Evolutionary conservation across 2,113 vertebrate genomes (phyloP).

Genomic region (Seriola dumerili): DNA sequence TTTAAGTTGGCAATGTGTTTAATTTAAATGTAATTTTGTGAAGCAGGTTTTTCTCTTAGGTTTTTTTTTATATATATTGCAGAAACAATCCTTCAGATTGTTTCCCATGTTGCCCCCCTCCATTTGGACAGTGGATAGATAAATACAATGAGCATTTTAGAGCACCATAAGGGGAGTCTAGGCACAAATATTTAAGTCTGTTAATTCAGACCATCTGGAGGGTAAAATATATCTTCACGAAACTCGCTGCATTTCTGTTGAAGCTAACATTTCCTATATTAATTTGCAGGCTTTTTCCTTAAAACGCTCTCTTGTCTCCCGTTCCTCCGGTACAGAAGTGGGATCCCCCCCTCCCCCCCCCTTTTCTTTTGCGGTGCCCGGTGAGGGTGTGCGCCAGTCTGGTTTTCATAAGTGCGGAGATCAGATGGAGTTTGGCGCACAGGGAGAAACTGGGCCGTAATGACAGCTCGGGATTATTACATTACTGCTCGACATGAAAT

Average conservation of each 20-base stretch:
- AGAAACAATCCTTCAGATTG: conserved; percentile 31
- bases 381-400: conserved; percentile 78
- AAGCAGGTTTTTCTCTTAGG: background rate
- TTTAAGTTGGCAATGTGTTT: background rate
- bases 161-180: conserved; percentile 36
- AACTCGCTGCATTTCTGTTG: conserved; percentile 68
- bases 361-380: conserved; percentile 45
- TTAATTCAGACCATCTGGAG: conserved; percentile 81
- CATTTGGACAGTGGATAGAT: conserved; percentile 41
- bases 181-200: conserved; percentile 82
- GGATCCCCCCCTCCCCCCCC: background rate
- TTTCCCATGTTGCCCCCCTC: conserved; percentile 35
- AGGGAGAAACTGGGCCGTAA: conserved; percentile 76
- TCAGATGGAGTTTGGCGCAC: conserved; percentile 80
- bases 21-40: background rate
- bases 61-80: background rate
- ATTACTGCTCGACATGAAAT: conserved; percentile 87
- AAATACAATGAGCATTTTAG: conserved; percentile 55
- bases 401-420: conserved; percentile 83
- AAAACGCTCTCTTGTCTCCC: conserved; percentile 69
- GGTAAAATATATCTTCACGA: conserved; percentile 72
- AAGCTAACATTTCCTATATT: conserved; percentile 84
- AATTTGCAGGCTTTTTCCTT: conserved; percentile 78
- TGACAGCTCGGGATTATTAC: conserved; percentile 88
- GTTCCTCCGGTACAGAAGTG: conserved; percentile 55